Conservation (phyloP, 2,113 vertebrate species). For the Lipotes vexillifer region DNA sequence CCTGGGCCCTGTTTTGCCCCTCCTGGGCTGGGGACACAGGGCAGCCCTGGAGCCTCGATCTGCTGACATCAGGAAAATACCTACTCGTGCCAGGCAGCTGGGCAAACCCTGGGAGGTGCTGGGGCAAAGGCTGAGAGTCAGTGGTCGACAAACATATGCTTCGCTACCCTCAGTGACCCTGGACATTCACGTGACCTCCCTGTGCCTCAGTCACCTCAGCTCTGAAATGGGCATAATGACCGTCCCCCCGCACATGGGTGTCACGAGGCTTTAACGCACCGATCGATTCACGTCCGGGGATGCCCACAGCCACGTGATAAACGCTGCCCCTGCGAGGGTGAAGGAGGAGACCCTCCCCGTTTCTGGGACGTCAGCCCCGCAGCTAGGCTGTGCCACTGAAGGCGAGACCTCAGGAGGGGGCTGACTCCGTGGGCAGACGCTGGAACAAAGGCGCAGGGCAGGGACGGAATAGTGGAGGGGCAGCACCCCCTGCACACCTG, state of each 20-base stretch:
- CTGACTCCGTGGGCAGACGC: neutral
- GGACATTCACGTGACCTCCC: neutral
- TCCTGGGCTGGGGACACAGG: accelerated
- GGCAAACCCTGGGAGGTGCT: neutral
- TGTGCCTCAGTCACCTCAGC: neutral
- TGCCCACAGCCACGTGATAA: neutral
- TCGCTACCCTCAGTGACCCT: neutral
- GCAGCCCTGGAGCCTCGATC: neutral
- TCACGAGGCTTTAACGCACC: neutral
- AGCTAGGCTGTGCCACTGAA: neutral
- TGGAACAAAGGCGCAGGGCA: accelerated
- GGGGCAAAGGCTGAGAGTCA: neutral
- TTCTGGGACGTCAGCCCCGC: neutral
- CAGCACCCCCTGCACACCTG: neutral
- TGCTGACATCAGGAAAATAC: neutral
- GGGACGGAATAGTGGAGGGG: neutral
- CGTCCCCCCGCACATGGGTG: accelerated
- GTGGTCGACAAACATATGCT: neutral
- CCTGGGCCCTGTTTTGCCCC: neutral
- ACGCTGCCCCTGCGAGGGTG: accelerated
- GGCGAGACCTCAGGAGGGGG: accelerated
- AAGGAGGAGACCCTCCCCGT: neutral
- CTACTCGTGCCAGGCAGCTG: accelerated
- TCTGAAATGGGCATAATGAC: neutral
- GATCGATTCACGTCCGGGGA: accelerated